These are phyloP conservation scores for Spermophilus dauricus DNA, from an alignment of 2,113 vertebrate species.

Conservation along the genomic window DNA sequence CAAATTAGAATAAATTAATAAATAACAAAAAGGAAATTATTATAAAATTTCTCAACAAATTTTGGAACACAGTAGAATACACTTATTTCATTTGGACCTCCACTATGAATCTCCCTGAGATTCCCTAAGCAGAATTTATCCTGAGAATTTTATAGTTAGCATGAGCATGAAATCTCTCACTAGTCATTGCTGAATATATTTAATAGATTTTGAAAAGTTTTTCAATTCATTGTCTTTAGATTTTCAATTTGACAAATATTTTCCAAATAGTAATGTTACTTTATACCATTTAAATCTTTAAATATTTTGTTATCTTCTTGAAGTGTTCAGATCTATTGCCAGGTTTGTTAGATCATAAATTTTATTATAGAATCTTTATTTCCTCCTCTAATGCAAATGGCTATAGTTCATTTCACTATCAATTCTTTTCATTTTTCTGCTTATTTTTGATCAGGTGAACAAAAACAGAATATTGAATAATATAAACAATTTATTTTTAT, in stretches of 20 bases:
- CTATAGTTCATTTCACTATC: neutral
- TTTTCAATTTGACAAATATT: neutral
- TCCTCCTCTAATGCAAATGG: neutral
- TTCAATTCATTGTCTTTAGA: neutral
- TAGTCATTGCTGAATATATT: neutral
- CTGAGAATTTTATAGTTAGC: neutral
- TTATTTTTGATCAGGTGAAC: no score
- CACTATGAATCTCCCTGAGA: neutral
- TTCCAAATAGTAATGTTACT: neutral
- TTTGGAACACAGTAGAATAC: neutral
- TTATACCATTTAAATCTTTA: neutral
- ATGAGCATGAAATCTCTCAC: neutral
- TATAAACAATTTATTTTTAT: no score
- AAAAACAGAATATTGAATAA: no score
- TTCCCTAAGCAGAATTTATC: neutral
- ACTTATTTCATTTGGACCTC: neutral
- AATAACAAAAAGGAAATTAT: no score
- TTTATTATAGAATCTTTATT: neutral
- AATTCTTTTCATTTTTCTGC: no score
- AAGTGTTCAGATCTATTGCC: neutral
- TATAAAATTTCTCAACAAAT: neutral
- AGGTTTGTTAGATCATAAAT: neutral
- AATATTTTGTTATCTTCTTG: neutral
- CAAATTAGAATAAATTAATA: no score
- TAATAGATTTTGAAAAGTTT: neutral